Percentiles rank a stretch among this genome's conserved stretches.
phyloP scores from a whole-genome alignment of 1,140 invertebrate species.

The Dreissena rostriformis region DNA sequence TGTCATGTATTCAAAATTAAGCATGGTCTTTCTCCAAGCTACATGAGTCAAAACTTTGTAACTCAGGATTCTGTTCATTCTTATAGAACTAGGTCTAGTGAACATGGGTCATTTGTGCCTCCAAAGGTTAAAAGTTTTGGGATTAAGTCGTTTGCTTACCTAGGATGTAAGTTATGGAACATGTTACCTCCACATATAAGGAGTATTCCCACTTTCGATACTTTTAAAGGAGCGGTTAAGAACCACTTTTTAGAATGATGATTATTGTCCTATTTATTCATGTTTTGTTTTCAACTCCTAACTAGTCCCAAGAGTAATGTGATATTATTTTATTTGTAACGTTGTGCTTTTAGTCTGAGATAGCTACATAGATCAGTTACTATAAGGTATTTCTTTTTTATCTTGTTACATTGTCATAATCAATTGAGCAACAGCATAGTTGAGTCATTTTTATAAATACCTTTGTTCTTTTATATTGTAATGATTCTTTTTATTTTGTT shows the following conservation, averaged over 20 bases:
- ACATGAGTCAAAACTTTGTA: constrained; percentile 33
- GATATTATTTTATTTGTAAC: too few relatives aligned
- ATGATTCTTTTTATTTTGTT: too few relatives aligned
- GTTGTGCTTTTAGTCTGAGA: too few relatives aligned
- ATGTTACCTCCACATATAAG: constrained; percentile 5
- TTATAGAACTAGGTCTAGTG: constrained; percentile 23
- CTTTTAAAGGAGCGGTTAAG: background rate
- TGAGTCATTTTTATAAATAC: too few relatives aligned
- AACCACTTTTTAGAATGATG: background rate
- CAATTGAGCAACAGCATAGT: too few relatives aligned
- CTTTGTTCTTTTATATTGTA: too few relatives aligned
- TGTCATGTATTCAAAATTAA: constrained; percentile 39
- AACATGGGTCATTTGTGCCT: background rate
- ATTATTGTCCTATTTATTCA: too few relatives aligned
- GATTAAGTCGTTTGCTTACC: constrained; percentile 21
- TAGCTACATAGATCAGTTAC: too few relatives aligned
- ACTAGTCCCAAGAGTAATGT: too few relatives aligned
- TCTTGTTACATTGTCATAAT: too few relatives aligned
- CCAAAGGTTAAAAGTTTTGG: constrained; percentile 19
- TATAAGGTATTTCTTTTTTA: too few relatives aligned
- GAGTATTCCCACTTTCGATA: background rate
- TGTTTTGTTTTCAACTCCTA: too few relatives aligned
- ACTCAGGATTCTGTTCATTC: background rate
- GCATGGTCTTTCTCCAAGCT: background rate
- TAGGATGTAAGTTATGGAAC: constrained; percentile 20